Evolutionary conservation across 2,797 vertebrate species (phyloP).

Genomic region (Apodemus agrarius): DNA sequence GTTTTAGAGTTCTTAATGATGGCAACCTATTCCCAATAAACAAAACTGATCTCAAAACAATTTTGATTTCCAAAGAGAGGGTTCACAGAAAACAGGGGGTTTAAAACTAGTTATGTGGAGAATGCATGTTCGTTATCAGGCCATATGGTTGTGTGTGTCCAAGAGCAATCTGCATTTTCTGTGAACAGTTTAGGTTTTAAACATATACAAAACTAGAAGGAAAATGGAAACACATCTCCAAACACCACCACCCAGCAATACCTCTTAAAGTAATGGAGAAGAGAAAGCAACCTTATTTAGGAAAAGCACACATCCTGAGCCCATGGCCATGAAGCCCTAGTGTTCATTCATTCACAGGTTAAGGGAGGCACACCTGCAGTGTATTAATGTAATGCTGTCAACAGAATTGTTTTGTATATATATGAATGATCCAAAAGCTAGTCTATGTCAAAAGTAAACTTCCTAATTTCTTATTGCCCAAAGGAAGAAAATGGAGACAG

Average conservation of each 20-base stretch:
- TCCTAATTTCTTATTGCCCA: not conserved
- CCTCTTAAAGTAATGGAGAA: not conserved
- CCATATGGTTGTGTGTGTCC: not conserved
- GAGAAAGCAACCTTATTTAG: not conserved
- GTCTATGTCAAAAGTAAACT: not conserved
- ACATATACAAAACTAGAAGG: not conserved
- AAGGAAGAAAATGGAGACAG: not conserved
- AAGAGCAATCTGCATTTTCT: conserved; percentile 57
- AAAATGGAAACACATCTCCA: not conserved
- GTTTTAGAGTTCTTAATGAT: conserved; percentile 9
- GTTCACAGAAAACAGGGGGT: not conserved
- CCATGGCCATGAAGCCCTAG: not conserved
- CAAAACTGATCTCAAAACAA: conserved; percentile 13
- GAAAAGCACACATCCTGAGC: not conserved
- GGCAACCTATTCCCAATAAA: not conserved
- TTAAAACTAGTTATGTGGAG: conserved; percentile 56
- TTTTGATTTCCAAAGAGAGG: conserved; percentile 45
- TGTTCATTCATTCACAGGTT: not conserved
- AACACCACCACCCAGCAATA: not conserved
- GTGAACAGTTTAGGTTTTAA: conserved; percentile 29
- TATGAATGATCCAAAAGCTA: not conserved
- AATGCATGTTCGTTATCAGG: conserved; percentile 56
- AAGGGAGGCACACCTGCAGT: not conserved
- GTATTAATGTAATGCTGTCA: not conserved
- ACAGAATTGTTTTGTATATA: not conserved